phyloP scores from a whole-genome alignment of 2,797 vertebrate genomes.

The Glossophaga mutica region DNA sequence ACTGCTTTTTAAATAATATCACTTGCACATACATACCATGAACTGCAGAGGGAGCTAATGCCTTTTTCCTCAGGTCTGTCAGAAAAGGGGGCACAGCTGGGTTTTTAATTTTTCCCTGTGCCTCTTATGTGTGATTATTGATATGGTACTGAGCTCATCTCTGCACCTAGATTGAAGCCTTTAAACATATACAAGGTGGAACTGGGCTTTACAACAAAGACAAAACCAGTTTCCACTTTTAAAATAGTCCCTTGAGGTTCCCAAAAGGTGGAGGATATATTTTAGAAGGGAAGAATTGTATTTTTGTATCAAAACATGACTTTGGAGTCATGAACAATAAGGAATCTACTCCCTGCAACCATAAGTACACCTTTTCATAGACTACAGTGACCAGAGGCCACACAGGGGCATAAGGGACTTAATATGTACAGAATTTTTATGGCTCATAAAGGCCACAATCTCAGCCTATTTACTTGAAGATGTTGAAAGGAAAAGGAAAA shows the following conservation, averaged over 20 bases:
- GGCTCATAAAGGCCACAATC: conserved; percentile 59
- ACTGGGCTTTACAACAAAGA: conserved; percentile 21
- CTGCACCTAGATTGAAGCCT: background rate
- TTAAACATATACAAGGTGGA: background rate
- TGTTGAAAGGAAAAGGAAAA: conserved; percentile 59
- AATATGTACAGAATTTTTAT: conserved; percentile 62
- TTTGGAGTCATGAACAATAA: conserved; percentile 38
- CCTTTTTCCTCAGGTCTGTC: background rate
- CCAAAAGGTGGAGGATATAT: background rate
- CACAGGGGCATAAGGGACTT: conserved; percentile 19
- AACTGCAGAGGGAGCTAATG: conserved; percentile 65
- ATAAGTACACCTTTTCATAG: background rate
- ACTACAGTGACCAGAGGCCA: conserved; percentile 22
- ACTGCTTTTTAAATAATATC: background rate
- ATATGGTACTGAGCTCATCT: background rate
- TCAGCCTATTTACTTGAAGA: conserved; percentile 54
- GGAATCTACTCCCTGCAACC: background rate
- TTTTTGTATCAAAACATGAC: background rate
- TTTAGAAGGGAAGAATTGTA: conserved; percentile 17
- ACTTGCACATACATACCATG: background rate
- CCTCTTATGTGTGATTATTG: background rate
- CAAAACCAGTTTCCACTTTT: background rate
- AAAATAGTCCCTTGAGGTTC: conserved; percentile 19
- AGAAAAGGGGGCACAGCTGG: background rate
- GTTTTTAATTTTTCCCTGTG: background rate